A percentile compares a stretch with the other conserved stretches of the same genome.
phyloP scores from a whole-genome alignment of 1,140 invertebrate species.

The Ceratoteleas bidentatus region DNA sequence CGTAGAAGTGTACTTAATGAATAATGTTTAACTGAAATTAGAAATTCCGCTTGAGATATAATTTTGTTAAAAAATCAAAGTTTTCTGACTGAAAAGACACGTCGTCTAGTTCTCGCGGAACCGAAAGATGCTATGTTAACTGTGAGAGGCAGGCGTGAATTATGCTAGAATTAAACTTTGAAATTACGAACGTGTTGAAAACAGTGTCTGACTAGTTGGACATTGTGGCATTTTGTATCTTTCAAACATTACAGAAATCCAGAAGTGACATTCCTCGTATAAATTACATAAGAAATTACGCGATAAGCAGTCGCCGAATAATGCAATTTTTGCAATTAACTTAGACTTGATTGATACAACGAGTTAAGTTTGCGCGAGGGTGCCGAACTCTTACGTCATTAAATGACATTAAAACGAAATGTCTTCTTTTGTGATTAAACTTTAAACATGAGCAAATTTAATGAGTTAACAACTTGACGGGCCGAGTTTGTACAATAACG shows the following conservation, averaged over 20 bases:
- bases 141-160: conserved; percentile 67
- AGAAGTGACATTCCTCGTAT: conserved; percentile 44
- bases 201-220: conserved; percentile 68
- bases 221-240: conserved; percentile 65
- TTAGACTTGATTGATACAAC: conserved; percentile 21
- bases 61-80: conserved; percentile 55
- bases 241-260: conserved; percentile 54
- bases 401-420: conserved; percentile 44
- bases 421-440: conserved; percentile 46
- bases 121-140: conserved; percentile 62
- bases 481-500: conserved; percentile 21
- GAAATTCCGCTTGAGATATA: conserved; percentile 29
- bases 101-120: conserved; percentile 45
- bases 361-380: conserved; percentile 22
- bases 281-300: conserved; percentile 56
- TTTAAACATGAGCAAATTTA: conserved; percentile 56
- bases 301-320: conserved; percentile 23
- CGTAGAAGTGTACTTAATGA: conserved; percentile 14
- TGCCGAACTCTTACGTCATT: conserved; percentile 35
- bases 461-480: conserved; percentile 42
- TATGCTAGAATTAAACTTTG: conserved; percentile 68
- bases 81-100: conserved; percentile 57
- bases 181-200: conserved; percentile 67
- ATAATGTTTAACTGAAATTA: conserved; percentile 40
- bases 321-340: conserved; percentile 54